phyloP scores from a whole-genome alignment of 2,888 invertebrate species.

The Cynaeus angustus region DNA sequence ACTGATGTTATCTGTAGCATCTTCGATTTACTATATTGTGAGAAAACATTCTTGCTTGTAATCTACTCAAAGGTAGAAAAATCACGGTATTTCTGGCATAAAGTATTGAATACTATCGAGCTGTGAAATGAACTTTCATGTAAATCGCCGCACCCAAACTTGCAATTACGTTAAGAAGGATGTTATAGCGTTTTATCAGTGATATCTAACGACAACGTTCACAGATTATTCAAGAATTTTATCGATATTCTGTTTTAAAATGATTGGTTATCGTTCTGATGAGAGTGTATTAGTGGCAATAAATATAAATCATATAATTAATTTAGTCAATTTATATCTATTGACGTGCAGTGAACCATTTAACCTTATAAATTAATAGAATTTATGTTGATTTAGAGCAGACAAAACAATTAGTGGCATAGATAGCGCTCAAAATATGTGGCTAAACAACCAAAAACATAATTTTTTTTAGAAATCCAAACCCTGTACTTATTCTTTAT shows the following conservation, averaged over 20 bases:
- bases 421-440: not conserved
- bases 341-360: constrained; percentile 46
- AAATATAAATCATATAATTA: constrained; percentile 50
- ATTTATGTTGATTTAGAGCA: constrained; percentile 43
- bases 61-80: constrained; percentile 32
- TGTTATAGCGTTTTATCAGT: constrained; percentile 17
- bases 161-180: constrained; percentile 30
- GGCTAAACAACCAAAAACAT: not conserved
- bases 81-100: not conserved
- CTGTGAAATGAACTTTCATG: constrained; percentile 22
- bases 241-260: constrained; percentile 14
- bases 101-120: not conserved
- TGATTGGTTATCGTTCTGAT: constrained; percentile 31
- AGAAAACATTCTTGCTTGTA: constrained; percentile 16
- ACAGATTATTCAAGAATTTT: not conserved
- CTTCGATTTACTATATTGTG: constrained; percentile 30
- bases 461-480: not conserved
- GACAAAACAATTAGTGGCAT: constrained; percentile 22
- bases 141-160: constrained; percentile 30
- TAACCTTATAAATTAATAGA: constrained; percentile 50
- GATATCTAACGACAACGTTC: not conserved
- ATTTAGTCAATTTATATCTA: constrained; percentile 50
- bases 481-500: constrained; percentile 3
- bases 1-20: constrained; percentile 46
- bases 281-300: constrained; percentile 42